Conservation (phyloP, 2,797 vertebrate genomes). For the Tenualosa thibaudeaui region DNA sequence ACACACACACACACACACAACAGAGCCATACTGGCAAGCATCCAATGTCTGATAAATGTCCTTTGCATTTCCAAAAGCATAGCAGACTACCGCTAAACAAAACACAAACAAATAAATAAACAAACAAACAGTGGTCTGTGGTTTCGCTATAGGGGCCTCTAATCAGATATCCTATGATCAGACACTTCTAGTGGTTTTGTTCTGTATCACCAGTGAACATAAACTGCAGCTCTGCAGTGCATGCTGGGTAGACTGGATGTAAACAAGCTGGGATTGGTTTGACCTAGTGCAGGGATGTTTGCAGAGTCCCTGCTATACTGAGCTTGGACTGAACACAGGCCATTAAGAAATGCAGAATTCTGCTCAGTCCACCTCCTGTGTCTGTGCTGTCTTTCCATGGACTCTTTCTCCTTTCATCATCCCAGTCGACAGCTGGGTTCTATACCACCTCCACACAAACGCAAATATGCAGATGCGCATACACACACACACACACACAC, state of each 20-base stretch:
- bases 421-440: no score
- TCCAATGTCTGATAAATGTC: background rate
- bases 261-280: background rate
- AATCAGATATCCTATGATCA: background rate
- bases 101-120: slow-evolving; percentile 45
- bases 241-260: background rate
- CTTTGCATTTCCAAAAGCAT: background rate
- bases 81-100: background rate
- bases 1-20: slow-evolving; percentile 48
- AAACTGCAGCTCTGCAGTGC: background rate
- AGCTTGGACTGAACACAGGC: background rate
- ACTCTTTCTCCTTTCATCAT: no score
- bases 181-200: background rate
- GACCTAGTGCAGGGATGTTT: background rate
- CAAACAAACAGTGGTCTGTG: background rate
- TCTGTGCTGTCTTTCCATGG: no score
- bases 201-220: background rate
- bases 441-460: background rate
- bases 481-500: no score
- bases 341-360: background rate
- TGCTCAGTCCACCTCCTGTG: background rate
- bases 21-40: background rate
- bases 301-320: background rate
- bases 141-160: background rate
- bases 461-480: no score